Evolutionary conservation across 2,113 vertebrate species (phyloP).

Genomic region (Microcebus tavaratra): DNA sequence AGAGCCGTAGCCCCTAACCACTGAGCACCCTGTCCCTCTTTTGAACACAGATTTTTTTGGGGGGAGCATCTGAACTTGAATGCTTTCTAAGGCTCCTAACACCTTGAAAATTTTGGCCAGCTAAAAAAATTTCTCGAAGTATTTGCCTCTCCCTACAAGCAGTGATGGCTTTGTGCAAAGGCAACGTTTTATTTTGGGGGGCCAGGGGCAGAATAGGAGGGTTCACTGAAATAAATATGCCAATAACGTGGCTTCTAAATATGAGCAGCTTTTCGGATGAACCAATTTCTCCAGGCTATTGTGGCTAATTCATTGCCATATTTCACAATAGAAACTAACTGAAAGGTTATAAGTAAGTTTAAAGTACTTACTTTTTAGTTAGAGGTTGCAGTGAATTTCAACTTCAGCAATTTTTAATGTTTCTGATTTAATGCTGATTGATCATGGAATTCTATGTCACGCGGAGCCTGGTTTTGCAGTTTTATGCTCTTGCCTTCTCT

Average conservation of each 20-base stretch:
- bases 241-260: not conserved
- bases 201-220: not conserved
- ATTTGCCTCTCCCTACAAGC: not conserved
- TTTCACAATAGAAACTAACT: conserved; percentile 79
- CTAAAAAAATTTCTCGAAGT: not conserved
- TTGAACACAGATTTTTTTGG: not conserved
- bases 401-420: conserved; percentile 75
- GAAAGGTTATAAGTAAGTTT: conserved; percentile 70
- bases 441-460: conserved; percentile 33
- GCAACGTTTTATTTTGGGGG: not conserved
- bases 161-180: not conserved
- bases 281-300: conserved; percentile 62
- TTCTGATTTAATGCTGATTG: conserved; percentile 81
- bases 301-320: conserved; percentile 65
- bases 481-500: conserved; percentile 61
- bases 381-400: conserved; percentile 79
- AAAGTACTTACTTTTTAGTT: conserved; percentile 47
- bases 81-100: not conserved
- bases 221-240: not conserved
- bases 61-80: not conserved
- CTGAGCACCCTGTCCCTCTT: fast-evolving
- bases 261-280: not conserved
- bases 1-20: too few species aligned
- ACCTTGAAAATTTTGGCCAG: conserved; percentile 26
- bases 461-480: conserved; percentile 50